phyloP scores from a whole-genome alignment of 2,888 invertebrate species.

The Conomelus anceps region DNA sequence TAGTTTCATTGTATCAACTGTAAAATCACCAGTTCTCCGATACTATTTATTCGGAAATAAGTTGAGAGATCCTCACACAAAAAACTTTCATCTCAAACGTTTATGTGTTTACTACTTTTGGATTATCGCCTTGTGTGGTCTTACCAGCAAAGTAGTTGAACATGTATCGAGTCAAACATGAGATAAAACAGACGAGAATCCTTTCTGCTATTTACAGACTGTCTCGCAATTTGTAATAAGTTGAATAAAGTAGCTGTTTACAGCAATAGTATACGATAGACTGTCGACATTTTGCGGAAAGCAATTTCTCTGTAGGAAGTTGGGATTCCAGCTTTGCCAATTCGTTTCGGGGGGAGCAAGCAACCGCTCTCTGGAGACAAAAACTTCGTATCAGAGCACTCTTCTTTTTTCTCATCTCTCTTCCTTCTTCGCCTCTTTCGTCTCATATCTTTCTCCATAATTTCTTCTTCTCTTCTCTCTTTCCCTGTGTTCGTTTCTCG shows the following conservation, averaged over 20 bases:
- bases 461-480: background rate
- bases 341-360: background rate
- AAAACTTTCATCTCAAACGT: background rate
- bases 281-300: background rate
- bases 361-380: background rate
- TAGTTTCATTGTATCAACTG: too few relatives aligned
- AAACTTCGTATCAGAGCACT: background rate
- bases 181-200: background rate
- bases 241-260: background rate
- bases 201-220: background rate
- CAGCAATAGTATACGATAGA: background rate
- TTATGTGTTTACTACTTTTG: background rate
- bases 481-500: background rate
- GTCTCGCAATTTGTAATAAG: background rate
- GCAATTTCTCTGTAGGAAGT: background rate
- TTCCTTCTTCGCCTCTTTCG: background rate
- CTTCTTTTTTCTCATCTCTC: too few relatives aligned
- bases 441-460: background rate
- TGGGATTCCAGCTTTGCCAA: background rate
- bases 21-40: too few relatives aligned
- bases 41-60: too few relatives aligned
- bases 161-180: background rate
- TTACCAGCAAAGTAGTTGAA: background rate
- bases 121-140: background rate
- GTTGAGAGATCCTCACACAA: background rate